These are phyloP conservation scores for Ormyrus labotus DNA, from an alignment of 2,888 invertebrate species.

Conservation along the genomic window DNA sequence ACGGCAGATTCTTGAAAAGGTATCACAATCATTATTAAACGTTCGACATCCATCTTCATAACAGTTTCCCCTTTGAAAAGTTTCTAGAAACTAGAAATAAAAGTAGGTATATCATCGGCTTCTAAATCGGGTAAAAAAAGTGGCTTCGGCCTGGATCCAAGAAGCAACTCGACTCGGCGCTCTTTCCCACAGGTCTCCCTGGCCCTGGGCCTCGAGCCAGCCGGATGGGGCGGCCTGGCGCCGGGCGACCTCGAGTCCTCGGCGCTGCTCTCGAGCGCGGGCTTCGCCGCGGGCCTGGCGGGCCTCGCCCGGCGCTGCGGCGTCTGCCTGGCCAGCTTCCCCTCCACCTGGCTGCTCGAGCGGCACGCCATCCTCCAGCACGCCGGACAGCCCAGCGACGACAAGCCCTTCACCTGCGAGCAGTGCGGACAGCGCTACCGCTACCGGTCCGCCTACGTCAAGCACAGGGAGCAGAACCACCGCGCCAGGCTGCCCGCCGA, in stretches of 20 bases:
- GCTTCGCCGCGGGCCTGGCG: constrained; percentile 70
- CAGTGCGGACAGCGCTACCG: constrained; percentile 94
- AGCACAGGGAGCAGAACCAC: constrained; percentile 93
- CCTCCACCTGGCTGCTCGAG: constrained; percentile 91
- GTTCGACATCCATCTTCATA: no score
- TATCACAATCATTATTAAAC: no score
- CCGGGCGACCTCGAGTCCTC: constrained; percentile 75
- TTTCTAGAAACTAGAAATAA: no score
- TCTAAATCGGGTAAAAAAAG: no score
- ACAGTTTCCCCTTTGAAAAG: no score
- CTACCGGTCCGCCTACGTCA: constrained; percentile 89
- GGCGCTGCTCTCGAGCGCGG: constrained; percentile 64
- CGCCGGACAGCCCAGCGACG: constrained; percentile 83
- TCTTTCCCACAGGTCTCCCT: constrained; percentile 69
- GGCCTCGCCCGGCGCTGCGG: constrained; percentile 81
- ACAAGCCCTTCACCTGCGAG: constrained; percentile 93
- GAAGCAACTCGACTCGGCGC: no score
- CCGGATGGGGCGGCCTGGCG: constrained; percentile 72
- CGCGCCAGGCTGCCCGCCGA: constrained; percentile 91
- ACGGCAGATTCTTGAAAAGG: no score
- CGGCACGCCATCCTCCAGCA: constrained; percentile 91
- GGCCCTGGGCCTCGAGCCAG: constrained; percentile 74
- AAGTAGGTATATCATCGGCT: no score
- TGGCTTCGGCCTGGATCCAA: no score
- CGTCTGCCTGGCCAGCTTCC: constrained; percentile 90